phyloP scores from a whole-genome alignment of 2,888 invertebrate species.

The Amphipyra berbera region DNA sequence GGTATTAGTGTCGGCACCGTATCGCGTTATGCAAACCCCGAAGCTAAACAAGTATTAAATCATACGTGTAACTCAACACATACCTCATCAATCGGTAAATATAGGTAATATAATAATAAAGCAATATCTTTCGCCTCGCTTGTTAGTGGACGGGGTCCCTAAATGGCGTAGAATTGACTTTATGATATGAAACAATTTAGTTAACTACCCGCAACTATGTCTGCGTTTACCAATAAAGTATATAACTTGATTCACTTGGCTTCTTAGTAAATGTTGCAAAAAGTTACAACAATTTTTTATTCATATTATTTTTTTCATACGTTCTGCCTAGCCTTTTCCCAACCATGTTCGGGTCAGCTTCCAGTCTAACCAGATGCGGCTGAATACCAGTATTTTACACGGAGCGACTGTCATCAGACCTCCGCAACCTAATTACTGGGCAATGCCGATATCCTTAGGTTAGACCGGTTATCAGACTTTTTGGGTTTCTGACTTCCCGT shows the following conservation, averaged over 20 bases:
- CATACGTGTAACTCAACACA: not conserved
- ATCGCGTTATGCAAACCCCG: too few relatives aligned
- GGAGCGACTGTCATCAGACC: too few relatives aligned
- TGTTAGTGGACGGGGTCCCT: constrained; percentile 28
- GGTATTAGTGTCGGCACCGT: too few relatives aligned
- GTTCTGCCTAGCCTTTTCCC: too few relatives aligned
- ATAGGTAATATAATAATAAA: constrained; percentile 16
- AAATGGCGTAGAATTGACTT: constrained; percentile 51
- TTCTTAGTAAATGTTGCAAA: constrained; percentile 31
- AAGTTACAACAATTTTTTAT: not conserved
- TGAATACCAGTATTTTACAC: too few relatives aligned
- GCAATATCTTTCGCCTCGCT: constrained; percentile 38
- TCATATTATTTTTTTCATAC: too few relatives aligned
- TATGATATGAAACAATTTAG: constrained; percentile 64
- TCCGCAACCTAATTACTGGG: too few relatives aligned
- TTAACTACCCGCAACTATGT: constrained; percentile 48
- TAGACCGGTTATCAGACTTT: too few relatives aligned
- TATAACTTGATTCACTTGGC: constrained; percentile 32
- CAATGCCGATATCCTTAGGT: too few relatives aligned
- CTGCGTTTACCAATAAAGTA: constrained; percentile 44
- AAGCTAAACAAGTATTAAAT: not conserved
- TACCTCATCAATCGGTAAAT: constrained; percentile 12
- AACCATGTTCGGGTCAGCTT: too few relatives aligned
- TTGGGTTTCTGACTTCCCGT: too few relatives aligned
- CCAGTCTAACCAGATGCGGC: too few relatives aligned